Evolutionary conservation across 2,888 invertebrate species (phyloP).

Genomic region (Drosophila mimetica): DNA sequence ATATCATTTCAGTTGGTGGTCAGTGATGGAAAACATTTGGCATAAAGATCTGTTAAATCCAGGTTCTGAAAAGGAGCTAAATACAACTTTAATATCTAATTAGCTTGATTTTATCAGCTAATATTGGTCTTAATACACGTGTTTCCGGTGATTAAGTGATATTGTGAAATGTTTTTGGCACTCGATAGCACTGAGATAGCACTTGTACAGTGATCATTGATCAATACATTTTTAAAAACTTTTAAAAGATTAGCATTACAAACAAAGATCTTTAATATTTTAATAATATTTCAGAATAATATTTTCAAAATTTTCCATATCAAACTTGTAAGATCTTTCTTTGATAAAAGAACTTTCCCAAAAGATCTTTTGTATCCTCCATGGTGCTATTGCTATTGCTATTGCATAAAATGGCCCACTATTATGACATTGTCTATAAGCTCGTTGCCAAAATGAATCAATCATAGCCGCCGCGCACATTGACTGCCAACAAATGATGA

Average conservation of each 20-base stretch:
- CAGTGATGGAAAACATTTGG: conserved; percentile 4
- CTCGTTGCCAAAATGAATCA: conserved; percentile 68
- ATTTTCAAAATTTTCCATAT: too few relatives aligned
- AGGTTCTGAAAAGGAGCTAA: neutral
- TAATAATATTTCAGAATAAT: too few relatives aligned
- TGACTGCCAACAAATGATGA: conserved; percentile 56
- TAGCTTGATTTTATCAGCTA: neutral
- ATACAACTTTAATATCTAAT: neutral
- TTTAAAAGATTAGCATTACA: neutral
- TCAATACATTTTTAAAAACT: neutral
- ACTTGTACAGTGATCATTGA: neutral
- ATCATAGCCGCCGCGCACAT: conserved; percentile 64
- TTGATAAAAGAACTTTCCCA: neutral
- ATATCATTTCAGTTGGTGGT: neutral
- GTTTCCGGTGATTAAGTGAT: neutral
- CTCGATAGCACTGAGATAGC: neutral
- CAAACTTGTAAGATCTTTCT: neutral
- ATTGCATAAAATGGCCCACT: conserved; percentile 53
- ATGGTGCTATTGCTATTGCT: too few relatives aligned
- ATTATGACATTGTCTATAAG: conserved; percentile 40
- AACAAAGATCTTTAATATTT: too few relatives aligned
- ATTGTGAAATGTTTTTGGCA: conserved; percentile 2
- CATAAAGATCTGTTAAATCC: neutral
- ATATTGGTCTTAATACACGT: neutral
- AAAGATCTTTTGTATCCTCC: neutral